Conservation (phyloP, 2,797 vertebrate genomes). For the Triplophysa bombifrons region DNA sequence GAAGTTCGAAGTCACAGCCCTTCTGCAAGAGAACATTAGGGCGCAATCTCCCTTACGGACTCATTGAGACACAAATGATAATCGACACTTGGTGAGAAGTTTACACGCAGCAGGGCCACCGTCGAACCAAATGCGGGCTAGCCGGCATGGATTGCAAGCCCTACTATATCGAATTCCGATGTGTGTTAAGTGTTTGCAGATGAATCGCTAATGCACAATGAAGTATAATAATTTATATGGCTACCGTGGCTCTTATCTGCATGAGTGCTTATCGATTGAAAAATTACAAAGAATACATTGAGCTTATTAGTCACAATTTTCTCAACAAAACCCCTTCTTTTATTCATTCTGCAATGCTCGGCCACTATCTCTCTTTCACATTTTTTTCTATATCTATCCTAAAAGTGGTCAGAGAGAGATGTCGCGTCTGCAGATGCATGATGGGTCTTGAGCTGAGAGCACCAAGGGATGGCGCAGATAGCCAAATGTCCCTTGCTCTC, state of each 20-base stretch:
- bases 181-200: background rate
- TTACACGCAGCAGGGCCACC: background rate
- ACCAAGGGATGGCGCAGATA: conserved; percentile 10
- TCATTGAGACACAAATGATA: conserved; percentile 30
- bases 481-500: conserved; percentile 37
- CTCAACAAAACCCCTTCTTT: conserved; percentile 34
- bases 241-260: conserved; percentile 15
- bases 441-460: conserved; percentile 10
- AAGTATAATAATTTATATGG: conserved; percentile 51
- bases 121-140: background rate
- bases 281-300: conserved; percentile 12
- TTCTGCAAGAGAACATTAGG: conserved; percentile 42
- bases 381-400: background rate
- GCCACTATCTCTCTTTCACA: background rate
- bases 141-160: background rate
- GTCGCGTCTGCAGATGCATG: conserved; percentile 35
- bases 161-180: conserved; percentile 2
- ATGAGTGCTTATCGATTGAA: conserved; percentile 20
- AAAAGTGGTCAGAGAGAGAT: conserved; percentile 26
- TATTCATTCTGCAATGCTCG: conserved; percentile 16
- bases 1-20: conserved; percentile 40
- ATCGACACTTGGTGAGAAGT: conserved; percentile 11
- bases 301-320: conserved; percentile 49
- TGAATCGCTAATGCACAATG: conserved; percentile 54
- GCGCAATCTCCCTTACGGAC: conserved; percentile 21